These are phyloP conservation scores for Zoanthus solanderi DNA, from an alignment of 92 coral and sea anemone species.

Conservation along the genomic window DNA sequence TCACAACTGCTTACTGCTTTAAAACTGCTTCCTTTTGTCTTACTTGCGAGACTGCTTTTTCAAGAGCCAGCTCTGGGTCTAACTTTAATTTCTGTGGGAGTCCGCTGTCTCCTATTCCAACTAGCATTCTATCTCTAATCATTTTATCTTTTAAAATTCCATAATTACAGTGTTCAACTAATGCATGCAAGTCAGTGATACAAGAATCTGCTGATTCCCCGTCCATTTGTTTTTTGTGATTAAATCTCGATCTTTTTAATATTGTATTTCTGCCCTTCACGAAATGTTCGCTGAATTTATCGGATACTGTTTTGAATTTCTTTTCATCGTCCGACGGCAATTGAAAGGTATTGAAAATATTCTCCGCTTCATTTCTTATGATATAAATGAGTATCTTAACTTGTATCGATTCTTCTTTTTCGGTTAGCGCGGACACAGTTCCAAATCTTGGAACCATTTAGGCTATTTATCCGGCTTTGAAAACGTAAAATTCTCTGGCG, in stretches of 20 bases:
- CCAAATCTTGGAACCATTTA: neutral
- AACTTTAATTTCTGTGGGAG: slow-evolving; percentile 9
- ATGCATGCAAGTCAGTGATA: neutral
- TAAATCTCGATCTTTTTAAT: neutral
- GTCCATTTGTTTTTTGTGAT: neutral
- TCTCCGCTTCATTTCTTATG: slow-evolving; percentile 13
- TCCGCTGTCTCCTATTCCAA: slow-evolving; percentile 9
- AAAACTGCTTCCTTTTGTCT: slow-evolving; percentile 15
- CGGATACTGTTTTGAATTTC: neutral
- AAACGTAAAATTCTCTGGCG: neutral
- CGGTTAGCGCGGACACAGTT: neutral
- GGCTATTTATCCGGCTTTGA: slow-evolving; percentile 9
- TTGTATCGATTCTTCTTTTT: neutral
- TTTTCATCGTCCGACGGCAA: neutral
- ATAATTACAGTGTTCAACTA: slow-evolving; percentile 6
- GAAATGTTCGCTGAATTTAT: neutral
- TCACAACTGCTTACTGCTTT: neutral
- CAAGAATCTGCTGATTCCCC: slow-evolving; percentile 12
- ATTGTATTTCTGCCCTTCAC: neutral
- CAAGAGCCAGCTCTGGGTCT: neutral
- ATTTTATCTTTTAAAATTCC: neutral
- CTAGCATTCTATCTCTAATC: slow-evolving; percentile 4
- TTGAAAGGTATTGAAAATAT: slow-evolving; percentile 4
- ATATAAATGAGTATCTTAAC: slow-evolving; percentile 5
- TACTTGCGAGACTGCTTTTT: neutral